Percentiles rank a stretch among this genome's conserved stretches.
Evolutionary conservation across 2,888 invertebrate genomes (phyloP).

Genomic region (Trichacis sp.): DNA sequence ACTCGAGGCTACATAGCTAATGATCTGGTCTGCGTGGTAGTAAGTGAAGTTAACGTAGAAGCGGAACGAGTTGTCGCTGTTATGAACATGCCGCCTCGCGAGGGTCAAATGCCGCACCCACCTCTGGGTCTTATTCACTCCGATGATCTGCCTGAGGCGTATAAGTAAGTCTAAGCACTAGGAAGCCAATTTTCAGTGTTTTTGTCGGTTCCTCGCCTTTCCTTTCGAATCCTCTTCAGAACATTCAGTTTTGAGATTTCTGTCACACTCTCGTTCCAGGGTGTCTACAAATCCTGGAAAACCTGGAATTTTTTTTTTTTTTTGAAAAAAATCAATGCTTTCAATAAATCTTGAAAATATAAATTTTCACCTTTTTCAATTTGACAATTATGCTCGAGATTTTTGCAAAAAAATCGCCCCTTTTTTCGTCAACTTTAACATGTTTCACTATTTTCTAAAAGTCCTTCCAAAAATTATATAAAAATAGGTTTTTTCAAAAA

Average conservation of each 20-base stretch:
- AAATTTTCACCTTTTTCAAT: too few species aligned
- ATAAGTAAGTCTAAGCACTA: slow-evolving; percentile 81
- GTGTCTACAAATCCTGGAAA: too few species aligned
- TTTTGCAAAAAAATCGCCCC: too few species aligned
- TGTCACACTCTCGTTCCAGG: too few species aligned
- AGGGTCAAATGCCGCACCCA: slow-evolving; percentile 79
- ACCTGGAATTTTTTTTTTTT: neutral
- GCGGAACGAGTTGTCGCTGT: slow-evolving; percentile 89
- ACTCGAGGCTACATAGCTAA: slow-evolving; percentile 83
- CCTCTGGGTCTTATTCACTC: slow-evolving; percentile 86
- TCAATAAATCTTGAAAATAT: too few species aligned
- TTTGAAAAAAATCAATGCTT: slow-evolving; percentile 14
- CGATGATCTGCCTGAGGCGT: slow-evolving; percentile 84
- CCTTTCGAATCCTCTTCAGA: too few species aligned
- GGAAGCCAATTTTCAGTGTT: neutral
- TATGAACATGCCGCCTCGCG: slow-evolving; percentile 83
- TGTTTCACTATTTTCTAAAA: too few species aligned
- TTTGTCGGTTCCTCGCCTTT: neutral
- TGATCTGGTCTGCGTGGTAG: slow-evolving; percentile 90
- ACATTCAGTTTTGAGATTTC: too few species aligned
- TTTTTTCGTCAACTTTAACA: too few species aligned
- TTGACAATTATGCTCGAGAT: too few species aligned
- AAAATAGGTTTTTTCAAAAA: too few species aligned
- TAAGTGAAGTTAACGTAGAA: slow-evolving; percentile 87
- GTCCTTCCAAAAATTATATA: too few species aligned